Evolutionary conservation across 1,140 invertebrate species (phyloP).

Genomic region (Lepidurus apus): DNA sequence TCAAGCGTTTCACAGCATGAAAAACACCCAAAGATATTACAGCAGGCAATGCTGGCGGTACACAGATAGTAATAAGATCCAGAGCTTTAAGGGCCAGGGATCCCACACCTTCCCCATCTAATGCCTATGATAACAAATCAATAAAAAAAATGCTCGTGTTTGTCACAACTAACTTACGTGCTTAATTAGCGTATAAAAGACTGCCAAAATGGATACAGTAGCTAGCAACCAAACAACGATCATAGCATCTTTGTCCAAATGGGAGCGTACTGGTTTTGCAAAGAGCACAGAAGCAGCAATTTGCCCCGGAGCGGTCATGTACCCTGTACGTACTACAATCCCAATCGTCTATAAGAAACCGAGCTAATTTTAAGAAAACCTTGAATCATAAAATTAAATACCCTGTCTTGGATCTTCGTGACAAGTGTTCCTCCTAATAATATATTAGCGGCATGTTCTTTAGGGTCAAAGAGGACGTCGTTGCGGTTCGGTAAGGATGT

Average conservation of each 20-base stretch:
- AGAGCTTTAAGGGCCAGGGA: background rate
- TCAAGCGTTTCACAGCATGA: background rate
- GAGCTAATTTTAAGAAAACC: background rate
- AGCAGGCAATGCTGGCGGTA: constrained; percentile 10
- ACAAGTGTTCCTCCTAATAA: background rate
- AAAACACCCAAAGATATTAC: constrained; percentile 1
- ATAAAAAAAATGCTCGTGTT: background rate
- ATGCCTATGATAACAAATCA: background rate
- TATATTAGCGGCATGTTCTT: background rate
- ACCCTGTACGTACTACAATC: background rate
- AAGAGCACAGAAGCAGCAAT: background rate
- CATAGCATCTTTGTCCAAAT: constrained; percentile 14
- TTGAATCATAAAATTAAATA: background rate
- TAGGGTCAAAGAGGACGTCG: background rate
- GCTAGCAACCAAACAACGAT: background rate
- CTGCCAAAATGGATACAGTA: background rate
- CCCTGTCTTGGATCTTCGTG: background rate
- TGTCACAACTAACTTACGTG: background rate
- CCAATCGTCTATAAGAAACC: background rate
- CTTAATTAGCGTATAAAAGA: background rate
- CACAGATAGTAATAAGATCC: background rate
- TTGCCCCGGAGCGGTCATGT: background rate
- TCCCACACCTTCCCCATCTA: background rate
- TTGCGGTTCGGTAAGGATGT: background rate
- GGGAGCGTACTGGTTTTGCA: background rate